Percentiles rank a stretch among this genome's conserved stretches.
These are phyloP conservation scores for Drosophila melanocephala DNA, from an alignment of 2,888 invertebrate genomes.

Conservation along the genomic window DNA sequence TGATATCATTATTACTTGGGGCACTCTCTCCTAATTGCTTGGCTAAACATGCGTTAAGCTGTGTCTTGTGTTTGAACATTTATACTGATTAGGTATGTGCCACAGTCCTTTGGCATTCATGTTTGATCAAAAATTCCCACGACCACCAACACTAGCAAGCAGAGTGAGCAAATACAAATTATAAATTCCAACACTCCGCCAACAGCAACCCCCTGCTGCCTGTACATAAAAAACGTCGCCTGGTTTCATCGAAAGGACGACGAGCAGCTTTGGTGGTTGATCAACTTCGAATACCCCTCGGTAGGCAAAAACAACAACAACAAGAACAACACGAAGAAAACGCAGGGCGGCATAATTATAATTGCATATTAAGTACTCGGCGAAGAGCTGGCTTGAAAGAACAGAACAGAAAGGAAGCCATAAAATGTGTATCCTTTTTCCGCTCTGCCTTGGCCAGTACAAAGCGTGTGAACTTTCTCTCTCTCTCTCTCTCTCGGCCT, in stretches of 20 bases:
- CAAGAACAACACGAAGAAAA: slow-evolving; percentile 31
- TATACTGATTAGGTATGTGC: slow-evolving; percentile 6
- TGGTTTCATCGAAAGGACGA: slow-evolving; percentile 37
- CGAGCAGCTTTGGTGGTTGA: slow-evolving; percentile 62
- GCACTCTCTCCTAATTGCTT: slow-evolving; percentile 36
- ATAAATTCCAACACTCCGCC: slow-evolving; percentile 67
- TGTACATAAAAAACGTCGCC: slow-evolving; percentile 9
- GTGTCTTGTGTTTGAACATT: background rate
- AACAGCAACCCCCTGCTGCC: slow-evolving; percentile 52
- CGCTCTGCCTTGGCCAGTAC: slow-evolving; percentile 19
- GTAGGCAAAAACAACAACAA: slow-evolving; percentile 1
- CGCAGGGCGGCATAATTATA: slow-evolving; percentile 79
- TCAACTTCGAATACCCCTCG: slow-evolving; percentile 42
- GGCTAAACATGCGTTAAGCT: slow-evolving; percentile 44
- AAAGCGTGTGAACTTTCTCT: slow-evolving; percentile 66
- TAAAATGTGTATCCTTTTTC: slow-evolving; percentile 70
- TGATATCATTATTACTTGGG: slow-evolving; percentile 22
- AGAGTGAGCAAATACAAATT: slow-evolving; percentile 48
- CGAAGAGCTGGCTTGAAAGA: slow-evolving; percentile 22
- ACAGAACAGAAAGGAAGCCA: slow-evolving; percentile 61
- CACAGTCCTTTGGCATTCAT: slow-evolving; percentile 30
- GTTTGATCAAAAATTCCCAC: slow-evolving; percentile 69
- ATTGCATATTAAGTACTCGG: slow-evolving; percentile 75
- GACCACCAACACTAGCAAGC: slow-evolving; percentile 58
- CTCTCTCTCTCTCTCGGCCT: background rate